Base-by-base conservation (phyloP, 1,140 invertebrate species). In the Diploscapter pachys region DNA sequence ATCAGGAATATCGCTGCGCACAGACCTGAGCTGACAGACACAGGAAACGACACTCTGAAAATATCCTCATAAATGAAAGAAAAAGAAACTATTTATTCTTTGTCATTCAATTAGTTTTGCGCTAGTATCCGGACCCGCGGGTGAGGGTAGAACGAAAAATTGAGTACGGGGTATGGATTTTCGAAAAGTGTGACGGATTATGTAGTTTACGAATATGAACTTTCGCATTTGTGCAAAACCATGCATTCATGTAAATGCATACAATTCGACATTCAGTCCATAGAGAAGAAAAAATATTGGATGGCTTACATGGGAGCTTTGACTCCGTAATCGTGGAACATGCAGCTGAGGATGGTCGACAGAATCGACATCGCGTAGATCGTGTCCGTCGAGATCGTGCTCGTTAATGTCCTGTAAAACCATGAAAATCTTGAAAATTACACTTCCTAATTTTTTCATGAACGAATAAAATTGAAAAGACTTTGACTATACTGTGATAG, bases 341-440 rank as follows among this genome's bases (percentile, higher is more conserved):
- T 89, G 55, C 98, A 87, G 88, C 98, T 94, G 4, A 92, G 87
- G 0, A 93, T 80, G 86, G 97, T 90, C 90, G 95, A 93, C 56
- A 93, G 89, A 64, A 92, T 90, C 48, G 93, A 91, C 88, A 91
- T 93, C 2, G 92, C 92, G 83, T 96, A 96, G 83, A 98, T 96
- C 3, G 95, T 96, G 86, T 98, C 95, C 2, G 95, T 97, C 82
- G 93, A 95, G 0, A 98, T 92, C 0, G 93, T 94, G 86, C 95
- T 93, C 0, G 96, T 98, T 54, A 98, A 88, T 0, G 93, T 96
- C 86, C 95, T 93, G n/a, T 78, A 81, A 80, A 31, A 3, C 9
- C 55, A 3, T 51, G 5, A 72, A 31, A 31, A 53, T 11, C 3
- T 2, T 59, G 49, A 55, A 71, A 64, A 69, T 31, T 31, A 31